These are phyloP conservation scores for Ephydatia muelleri DNA, from an alignment of 37 sponge, comb jelly and placozoan species.

Conservation along the genomic window DNA sequence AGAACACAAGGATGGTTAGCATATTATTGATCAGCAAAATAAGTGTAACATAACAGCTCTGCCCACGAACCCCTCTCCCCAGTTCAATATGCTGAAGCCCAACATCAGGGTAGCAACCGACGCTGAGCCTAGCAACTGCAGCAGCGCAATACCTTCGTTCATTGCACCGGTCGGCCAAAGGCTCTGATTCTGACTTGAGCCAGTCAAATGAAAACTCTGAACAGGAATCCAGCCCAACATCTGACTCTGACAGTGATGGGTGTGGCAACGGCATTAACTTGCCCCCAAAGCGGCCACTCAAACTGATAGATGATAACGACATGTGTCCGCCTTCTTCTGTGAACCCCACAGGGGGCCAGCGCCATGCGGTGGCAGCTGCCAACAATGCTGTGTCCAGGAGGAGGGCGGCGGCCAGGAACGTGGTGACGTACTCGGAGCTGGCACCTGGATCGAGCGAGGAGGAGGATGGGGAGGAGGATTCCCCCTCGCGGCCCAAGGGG, in stretches of 20 bases:
- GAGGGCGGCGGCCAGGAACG: not conserved
- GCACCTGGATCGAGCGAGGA: not conserved
- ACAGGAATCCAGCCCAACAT: not conserved
- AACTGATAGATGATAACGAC: conserved; percentile 1
- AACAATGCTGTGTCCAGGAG: not conserved
- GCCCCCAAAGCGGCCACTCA: not conserved
- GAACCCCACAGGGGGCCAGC: not conserved
- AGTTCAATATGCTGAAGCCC: not conserved
- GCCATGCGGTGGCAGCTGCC: conserved; percentile 1
- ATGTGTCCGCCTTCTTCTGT: conserved; percentile 1
- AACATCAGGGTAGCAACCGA: not conserved
- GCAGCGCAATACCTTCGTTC: not conserved
- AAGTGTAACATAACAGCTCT: not conserved
- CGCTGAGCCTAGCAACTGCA: not conserved
- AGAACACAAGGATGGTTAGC: not conserved
- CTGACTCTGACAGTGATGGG: not conserved
- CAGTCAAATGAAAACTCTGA: not conserved
- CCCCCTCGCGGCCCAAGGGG: not conserved
- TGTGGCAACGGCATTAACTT: conserved; percentile 1
- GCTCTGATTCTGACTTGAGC: conserved; percentile 1
- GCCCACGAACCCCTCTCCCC: not conserved
- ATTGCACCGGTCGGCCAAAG: conserved; percentile 1
- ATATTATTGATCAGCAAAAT: conserved; percentile 1
- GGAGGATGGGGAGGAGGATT: conserved; percentile 1
- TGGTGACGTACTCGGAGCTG: not conserved